Evolutionary conservation across 2,113 vertebrate genomes (phyloP).

Genomic region (Amphiprion percula): DNA sequence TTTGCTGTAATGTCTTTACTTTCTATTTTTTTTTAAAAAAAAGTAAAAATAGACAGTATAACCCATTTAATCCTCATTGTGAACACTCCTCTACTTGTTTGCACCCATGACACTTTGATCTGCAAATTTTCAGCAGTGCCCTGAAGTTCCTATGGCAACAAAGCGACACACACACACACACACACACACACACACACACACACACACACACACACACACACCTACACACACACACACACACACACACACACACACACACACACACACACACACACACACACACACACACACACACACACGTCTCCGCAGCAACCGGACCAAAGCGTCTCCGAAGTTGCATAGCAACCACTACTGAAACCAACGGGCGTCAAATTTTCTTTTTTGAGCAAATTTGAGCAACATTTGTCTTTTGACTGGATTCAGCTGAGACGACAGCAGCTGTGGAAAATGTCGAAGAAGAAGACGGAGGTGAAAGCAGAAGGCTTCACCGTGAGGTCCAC

Average conservation of each 20-base stretch:
- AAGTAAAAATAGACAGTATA: neutral
- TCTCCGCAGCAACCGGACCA: conserved; percentile 63
- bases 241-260: conserved; percentile 24
- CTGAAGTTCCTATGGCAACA: conserved; percentile 57
- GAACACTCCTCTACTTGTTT: neutral
- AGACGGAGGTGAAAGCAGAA: conserved; percentile 51
- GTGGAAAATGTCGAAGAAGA: conserved; percentile 48
- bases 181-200: conserved; percentile 41
- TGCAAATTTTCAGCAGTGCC: neutral
- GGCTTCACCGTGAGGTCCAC: conserved; percentile 79
- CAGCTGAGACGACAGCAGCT: neutral
- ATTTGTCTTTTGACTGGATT: too few species aligned
- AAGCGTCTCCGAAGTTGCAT: conserved; percentile 70
- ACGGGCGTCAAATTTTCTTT: conserved; percentile 12
- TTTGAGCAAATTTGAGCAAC: neutral
- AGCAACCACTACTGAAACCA: conserved; percentile 62
- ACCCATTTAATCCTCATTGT: neutral
- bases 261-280: conserved; percentile 18
- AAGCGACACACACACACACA: conserved; percentile 17
- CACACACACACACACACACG: conserved; percentile 36
- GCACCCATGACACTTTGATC: conserved; percentile 3
- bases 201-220: conserved; percentile 35
- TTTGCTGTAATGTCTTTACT: too few species aligned
- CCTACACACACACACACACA: conserved; percentile 40
- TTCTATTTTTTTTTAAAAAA: too few species aligned